Conservation (phyloP, 2,113 vertebrate genomes). For the Pangasianodon gigas region DNA sequence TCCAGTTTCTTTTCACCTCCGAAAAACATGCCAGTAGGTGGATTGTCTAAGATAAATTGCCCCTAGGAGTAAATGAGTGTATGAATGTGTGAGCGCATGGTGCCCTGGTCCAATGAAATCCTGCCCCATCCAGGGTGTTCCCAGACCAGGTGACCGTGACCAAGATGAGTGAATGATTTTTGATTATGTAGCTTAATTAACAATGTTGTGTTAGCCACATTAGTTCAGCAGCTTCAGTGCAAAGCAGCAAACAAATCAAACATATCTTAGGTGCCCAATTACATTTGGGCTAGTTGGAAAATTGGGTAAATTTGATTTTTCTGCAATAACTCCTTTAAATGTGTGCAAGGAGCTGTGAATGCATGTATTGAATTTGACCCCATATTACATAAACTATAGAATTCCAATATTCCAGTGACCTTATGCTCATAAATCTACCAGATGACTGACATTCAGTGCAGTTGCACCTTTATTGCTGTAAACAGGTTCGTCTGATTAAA, state of each 20-base stretch:
- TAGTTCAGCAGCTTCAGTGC: not conserved
- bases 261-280: not conserved
- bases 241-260: not conserved
- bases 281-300: not conserved
- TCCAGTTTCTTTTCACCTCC: not conserved
- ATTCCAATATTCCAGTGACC: not conserved
- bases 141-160: no score
- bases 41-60: not conserved
- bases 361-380: not conserved
- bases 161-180: not conserved
- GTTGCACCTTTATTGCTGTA: not conserved
- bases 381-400: not conserved
- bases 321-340: not conserved
- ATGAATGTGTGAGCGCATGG: not conserved
- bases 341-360: not conserved
- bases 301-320: not conserved
- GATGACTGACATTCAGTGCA: not conserved
- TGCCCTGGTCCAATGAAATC: not conserved
- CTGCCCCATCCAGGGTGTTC: not conserved
- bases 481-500: not conserved
- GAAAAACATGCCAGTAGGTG: not conserved
- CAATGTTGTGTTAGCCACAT: not conserved
- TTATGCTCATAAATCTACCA: not conserved
- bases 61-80: not conserved
- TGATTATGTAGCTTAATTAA: not conserved